Percentiles rank a stretch among this genome's conserved stretches.
These are phyloP conservation scores for Heteromyza rotundicornis DNA, from an alignment of 2,888 invertebrate species.

Conservation along the genomic window DNA sequence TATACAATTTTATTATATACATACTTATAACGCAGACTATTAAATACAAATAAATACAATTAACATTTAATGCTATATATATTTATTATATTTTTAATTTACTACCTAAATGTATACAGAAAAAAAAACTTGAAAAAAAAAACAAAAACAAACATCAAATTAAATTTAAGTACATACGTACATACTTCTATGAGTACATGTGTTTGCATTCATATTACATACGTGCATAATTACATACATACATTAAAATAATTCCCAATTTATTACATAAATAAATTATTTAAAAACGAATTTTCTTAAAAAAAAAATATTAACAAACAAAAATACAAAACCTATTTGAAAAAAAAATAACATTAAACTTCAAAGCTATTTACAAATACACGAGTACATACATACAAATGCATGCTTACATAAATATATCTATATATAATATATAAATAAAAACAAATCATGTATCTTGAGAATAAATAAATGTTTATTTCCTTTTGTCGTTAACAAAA, in stretches of 20 bases:
- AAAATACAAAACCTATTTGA: conserved; percentile 1
- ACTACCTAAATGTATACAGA: background rate
- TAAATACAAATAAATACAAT: conserved; percentile 2
- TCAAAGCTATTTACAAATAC: background rate
- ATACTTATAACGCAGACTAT: conserved; percentile 24
- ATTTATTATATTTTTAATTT: background rate
- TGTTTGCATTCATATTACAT: conserved; percentile 31
- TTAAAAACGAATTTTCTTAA: no score
- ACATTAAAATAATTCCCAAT: conserved; percentile 6
- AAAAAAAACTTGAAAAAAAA: background rate
- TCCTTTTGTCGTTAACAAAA: conserved; percentile 52
- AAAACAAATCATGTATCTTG: conserved; percentile 30
- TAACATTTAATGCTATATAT: conserved; percentile 8
- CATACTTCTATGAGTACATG: background rate
- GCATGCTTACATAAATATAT: background rate
- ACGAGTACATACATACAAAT: background rate
- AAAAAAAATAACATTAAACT: background rate
- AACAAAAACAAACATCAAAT: conserved; percentile 2
- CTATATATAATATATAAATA: conserved; percentile 4
- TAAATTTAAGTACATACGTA: conserved; percentile 31
- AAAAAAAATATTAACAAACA: background rate
- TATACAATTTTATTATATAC: conserved; percentile 26
- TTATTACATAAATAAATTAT: background rate
- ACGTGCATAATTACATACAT: conserved; percentile 8
- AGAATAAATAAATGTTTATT: conserved; percentile 51